phyloP scores from a whole-genome alignment of 53 echinoderm and acorn worm species.

The Holothuria leucospilota region DNA sequence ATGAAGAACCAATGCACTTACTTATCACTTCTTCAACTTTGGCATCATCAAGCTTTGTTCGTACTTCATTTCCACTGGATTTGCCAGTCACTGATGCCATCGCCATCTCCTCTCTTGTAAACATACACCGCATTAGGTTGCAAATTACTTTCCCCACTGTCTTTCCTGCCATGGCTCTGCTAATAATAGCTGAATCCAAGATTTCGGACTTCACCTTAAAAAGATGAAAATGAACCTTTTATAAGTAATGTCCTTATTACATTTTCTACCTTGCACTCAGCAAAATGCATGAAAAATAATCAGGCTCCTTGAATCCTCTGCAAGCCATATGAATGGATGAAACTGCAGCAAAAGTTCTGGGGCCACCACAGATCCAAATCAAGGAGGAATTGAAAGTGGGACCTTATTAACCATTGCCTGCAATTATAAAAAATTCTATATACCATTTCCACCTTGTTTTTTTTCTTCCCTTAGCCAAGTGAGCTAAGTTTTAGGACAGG shows the following conservation, averaged over 20 bases:
- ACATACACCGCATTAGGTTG: background rate
- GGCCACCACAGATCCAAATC: too few species aligned
- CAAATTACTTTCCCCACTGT: background rate
- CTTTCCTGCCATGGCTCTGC: background rate
- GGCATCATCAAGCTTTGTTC: background rate
- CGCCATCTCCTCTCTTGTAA: background rate
- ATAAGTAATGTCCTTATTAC: background rate
- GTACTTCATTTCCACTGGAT: background rate
- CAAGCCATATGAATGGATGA: too few species aligned
- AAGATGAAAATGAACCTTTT: background rate
- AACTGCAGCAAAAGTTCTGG: too few species aligned
- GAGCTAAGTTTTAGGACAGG: too few species aligned
- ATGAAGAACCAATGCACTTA: background rate
- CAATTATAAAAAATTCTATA: too few species aligned
- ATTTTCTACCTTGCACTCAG: too few species aligned
- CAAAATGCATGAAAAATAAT: too few species aligned
- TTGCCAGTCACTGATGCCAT: background rate
- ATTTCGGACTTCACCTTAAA: background rate
- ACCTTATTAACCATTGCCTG: too few species aligned
- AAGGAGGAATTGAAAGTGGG: too few species aligned
- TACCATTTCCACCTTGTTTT: too few species aligned
- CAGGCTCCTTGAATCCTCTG: too few species aligned
- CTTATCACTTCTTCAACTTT: slow-evolving; percentile 10
- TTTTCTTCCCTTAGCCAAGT: too few species aligned
- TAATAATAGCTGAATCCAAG: background rate